Evolutionary conservation across 1,140 invertebrate species (phyloP).

Genomic region (Drosophila rhopaloa): DNA sequence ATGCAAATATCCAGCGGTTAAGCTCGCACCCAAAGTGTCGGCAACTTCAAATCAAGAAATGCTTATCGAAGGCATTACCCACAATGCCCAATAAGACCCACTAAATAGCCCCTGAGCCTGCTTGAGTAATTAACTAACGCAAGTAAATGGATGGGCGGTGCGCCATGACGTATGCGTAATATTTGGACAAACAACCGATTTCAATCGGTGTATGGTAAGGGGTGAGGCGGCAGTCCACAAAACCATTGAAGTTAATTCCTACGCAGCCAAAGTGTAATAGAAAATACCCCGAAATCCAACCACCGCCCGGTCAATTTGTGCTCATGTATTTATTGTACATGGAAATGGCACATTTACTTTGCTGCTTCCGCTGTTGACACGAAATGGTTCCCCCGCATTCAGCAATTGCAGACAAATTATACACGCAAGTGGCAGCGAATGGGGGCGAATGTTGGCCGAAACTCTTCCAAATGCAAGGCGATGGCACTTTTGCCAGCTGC

Average conservation of each 20-base stretch:
- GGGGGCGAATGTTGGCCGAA: slow-evolving; percentile 21
- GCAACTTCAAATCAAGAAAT: slow-evolving; percentile 38
- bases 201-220: slow-evolving; percentile 8
- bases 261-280: slow-evolving; percentile 7
- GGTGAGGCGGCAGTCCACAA: not conserved
- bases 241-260: slow-evolving; percentile 29
- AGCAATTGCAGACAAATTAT: slow-evolving; percentile 33
- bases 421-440: slow-evolving; percentile 39
- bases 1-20: slow-evolving; percentile 16
- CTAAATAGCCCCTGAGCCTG: slow-evolving; percentile 31
- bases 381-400: slow-evolving; percentile 51
- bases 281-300: not conserved
- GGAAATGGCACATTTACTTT: slow-evolving; percentile 72
- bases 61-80: slow-evolving; percentile 29
- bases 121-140: slow-evolving; percentile 44
- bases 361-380: slow-evolving; percentile 75
- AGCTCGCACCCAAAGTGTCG: slow-evolving; percentile 26
- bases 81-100: slow-evolving; percentile 51
- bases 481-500: slow-evolving; percentile 53
- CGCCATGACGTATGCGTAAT: slow-evolving; percentile 63
- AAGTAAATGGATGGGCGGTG: slow-evolving; percentile 61
- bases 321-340: slow-evolving; percentile 61
- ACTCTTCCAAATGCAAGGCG: slow-evolving; percentile 36
- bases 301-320: slow-evolving; percentile 40
- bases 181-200: slow-evolving; percentile 49